Conservation (phyloP, 2,888 invertebrate genomes). For the Xylota segnis region DNA sequence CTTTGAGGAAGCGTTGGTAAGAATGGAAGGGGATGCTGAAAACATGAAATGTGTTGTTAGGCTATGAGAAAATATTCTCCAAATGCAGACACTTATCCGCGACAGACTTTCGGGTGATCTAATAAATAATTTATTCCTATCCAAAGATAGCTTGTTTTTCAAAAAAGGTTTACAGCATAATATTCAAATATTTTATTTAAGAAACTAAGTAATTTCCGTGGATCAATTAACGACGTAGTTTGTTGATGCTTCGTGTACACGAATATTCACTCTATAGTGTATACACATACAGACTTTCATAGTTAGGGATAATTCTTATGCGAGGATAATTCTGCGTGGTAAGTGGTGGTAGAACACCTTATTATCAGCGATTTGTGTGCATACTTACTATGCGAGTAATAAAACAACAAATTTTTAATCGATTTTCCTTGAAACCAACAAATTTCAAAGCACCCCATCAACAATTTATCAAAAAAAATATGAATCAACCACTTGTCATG, state of each 20-base stretch:
- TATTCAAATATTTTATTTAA: background rate
- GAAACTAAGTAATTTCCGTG: background rate
- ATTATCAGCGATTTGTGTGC: background rate
- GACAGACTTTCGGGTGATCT: background rate
- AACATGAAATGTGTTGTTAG: background rate
- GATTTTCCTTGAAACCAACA: too few relatives aligned
- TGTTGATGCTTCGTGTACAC: background rate
- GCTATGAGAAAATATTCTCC: background rate
- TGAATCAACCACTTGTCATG: too few relatives aligned
- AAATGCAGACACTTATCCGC: background rate
- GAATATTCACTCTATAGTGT: background rate
- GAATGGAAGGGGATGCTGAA: background rate
- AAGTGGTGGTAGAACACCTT: background rate
- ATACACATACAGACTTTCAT: too few relatives aligned
- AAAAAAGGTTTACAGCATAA: background rate
- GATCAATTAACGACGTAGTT: background rate
- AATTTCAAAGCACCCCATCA: too few relatives aligned
- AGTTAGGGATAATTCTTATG: background rate
- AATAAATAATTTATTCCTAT: slow-evolving; percentile 9
- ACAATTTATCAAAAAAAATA: too few relatives aligned
- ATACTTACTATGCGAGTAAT: too few relatives aligned
- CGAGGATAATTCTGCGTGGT: background rate
- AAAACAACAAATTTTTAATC: too few relatives aligned
- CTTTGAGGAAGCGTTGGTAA: background rate
- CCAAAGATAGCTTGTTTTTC: background rate